A percentile compares a stretch with the other conserved stretches of the same genome.
phyloP scores from a whole-genome alignment of 2,888 invertebrate species.

The Spisula solida region DNA sequence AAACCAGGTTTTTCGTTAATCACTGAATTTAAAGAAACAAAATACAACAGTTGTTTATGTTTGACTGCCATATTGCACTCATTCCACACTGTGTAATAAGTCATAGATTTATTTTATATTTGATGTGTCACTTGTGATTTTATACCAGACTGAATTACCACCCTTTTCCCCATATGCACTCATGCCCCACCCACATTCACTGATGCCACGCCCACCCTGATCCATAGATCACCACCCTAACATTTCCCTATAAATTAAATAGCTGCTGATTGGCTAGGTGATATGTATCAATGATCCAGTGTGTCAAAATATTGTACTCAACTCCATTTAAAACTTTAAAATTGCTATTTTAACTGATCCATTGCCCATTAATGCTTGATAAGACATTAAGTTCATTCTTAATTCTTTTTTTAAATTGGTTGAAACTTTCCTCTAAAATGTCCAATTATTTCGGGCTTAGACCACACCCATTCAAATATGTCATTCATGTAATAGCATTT shows the following conservation, averaged over 20 bases:
- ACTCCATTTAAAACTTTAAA: too few species aligned
- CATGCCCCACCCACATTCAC: too few species aligned
- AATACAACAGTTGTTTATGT: too few species aligned
- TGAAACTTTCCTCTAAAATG: too few species aligned
- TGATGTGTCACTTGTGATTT: slow-evolving; percentile 13
- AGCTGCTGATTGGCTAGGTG: background rate
- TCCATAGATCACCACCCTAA: background rate
- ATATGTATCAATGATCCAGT: background rate
- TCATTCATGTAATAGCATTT: background rate
- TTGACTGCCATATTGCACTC: too few species aligned
- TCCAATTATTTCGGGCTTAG: too few species aligned
- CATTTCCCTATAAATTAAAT: background rate
- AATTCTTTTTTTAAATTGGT: too few species aligned
- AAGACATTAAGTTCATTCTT: too few species aligned
- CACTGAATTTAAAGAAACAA: too few species aligned
- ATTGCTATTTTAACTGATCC: too few species aligned
- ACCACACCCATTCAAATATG: background rate
- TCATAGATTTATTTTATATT: background rate
- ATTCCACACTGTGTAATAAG: background rate
- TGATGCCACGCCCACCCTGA: background rate
- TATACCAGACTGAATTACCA: slow-evolving; percentile 10
- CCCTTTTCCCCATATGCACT: background rate
- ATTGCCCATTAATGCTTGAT: too few species aligned
- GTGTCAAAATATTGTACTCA: background rate
- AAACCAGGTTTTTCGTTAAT: too few species aligned